Percentiles rank a stretch among this genome's conserved stretches.
Evolutionary conservation across 2,888 invertebrate genomes (phyloP).

Genomic region (Nomada fabriciana): DNA sequence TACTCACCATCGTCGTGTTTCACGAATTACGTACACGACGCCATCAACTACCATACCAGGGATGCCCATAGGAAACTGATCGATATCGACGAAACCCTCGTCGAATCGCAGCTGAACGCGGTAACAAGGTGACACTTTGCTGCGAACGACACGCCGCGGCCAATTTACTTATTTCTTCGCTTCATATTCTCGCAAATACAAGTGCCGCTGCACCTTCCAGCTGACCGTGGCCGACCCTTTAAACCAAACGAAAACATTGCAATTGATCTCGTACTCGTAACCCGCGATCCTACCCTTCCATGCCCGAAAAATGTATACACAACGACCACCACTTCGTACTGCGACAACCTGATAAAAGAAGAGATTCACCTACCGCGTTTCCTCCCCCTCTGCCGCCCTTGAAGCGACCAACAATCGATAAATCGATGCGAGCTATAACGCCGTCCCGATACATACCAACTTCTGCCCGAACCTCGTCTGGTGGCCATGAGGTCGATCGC

Average conservation of each 20-base stretch:
- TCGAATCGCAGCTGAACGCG: neutral
- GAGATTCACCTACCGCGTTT: neutral
- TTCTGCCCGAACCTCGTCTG: slow-evolving; percentile 35
- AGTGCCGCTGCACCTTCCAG: no score
- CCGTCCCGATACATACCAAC: slow-evolving; percentile 41
- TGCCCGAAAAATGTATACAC: no score
- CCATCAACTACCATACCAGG: neutral
- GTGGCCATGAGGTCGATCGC: slow-evolving; percentile 68
- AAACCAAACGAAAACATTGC: no score
- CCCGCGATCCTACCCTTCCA: no score
- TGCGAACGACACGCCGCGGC: no score
- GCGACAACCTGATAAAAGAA: neutral
- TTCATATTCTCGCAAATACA: no score
- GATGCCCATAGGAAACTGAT: slow-evolving; percentile 1
- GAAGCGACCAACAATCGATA: slow-evolving; percentile 35
- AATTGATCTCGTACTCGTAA: no score
- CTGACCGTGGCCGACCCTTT: no score
- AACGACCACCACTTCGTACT: neutral
- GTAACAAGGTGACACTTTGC: no score
- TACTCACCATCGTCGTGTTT: neutral
- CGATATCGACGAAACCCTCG: slow-evolving; percentile 1
- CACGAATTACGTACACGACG: slow-evolving; percentile 8
- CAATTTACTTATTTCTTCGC: no score
- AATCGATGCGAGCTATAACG: slow-evolving; percentile 47
- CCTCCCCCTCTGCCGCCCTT: neutral